Base-by-base conservation (phyloP, 2,113 vertebrate genomes). In the Todiramphus chloris region DNA sequence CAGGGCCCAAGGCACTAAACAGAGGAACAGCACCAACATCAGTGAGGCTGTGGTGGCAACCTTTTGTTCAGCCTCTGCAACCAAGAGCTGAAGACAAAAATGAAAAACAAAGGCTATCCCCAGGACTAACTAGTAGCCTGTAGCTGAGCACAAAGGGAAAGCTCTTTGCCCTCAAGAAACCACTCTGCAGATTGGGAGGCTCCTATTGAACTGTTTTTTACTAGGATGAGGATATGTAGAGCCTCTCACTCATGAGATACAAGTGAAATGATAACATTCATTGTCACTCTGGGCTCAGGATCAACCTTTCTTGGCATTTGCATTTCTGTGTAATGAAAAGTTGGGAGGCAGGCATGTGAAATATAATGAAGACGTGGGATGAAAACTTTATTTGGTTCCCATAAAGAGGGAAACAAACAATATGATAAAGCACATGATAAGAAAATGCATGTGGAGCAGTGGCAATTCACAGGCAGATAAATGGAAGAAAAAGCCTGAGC, bases 321-420 rank as follows among this genome's bases (percentile, higher is more conserved):
- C 19, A 23, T 56, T 78, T 64, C 83, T 82, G 46, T 51, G 20
- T 56, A 44, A 63, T 58, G 43, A 46, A 18, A 67, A 63, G n/a
- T 0, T 86, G 87, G 60, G 43, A 59, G 60, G 43, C 76, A 75
- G 56, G 44, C 24, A 25, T 31, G 63, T 83, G 85, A 88, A 31
- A 70, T 69, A 9, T 39, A 33, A 69, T 43, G 80, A 89, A 76
- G 73, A 72, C 25, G 5, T 63, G 74, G 44, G 59, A 66, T 37
- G 37, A 68, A 73, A 93, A 85, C n/a, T 94, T 96, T 94, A 91
- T 91, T 91, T 48, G 44, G 41, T 55, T 94, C 66, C 94, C 77
- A 25, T 46, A 81, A 63, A 93, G 67, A 7, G 20, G 23, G 58
- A 43, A 89, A 78, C 28, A 88, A 78, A 53, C 15, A 56, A 5